phyloP scores from a whole-genome alignment of 2,888 invertebrate species.

The Chymomyza fuscimana region DNA sequence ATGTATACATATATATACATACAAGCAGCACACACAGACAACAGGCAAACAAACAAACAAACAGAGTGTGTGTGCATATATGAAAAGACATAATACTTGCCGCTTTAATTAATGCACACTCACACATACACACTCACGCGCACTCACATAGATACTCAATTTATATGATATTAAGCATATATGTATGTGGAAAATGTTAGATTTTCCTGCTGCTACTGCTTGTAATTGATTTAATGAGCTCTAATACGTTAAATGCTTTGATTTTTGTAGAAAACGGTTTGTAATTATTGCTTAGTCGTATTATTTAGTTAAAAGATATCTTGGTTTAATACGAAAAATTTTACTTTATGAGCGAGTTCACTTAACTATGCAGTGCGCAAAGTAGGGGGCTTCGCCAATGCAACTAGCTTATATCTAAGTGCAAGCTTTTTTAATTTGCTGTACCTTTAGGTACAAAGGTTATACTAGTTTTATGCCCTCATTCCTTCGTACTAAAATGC shows the following conservation, averaged over 20 bases:
- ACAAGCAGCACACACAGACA: background rate
- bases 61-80: constrained; percentile 23
- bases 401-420: too few relatives aligned
- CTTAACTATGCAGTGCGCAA: too few relatives aligned
- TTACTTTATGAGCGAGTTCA: too few relatives aligned
- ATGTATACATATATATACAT: background rate
- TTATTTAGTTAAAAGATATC: background rate
- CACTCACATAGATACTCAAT: constrained; percentile 14
- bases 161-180: background rate
- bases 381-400: too few relatives aligned
- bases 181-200: background rate
- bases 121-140: constrained; percentile 34
- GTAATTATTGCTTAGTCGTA: background rate
- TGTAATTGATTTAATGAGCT: constrained; percentile 53
- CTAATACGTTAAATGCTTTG: constrained; percentile 43
- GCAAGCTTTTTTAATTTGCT: too few relatives aligned
- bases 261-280: constrained; percentile 33
- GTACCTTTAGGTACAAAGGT: too few relatives aligned
- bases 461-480: too few relatives aligned
- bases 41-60: background rate
- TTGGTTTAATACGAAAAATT: too few relatives aligned
- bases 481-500: too few relatives aligned
- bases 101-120: constrained; percentile 58
- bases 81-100: constrained; percentile 60
- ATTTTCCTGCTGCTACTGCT: constrained; percentile 19